Base-by-base conservation (phyloP, 2,888 invertebrate species). In the Acanthococcus lagerstroemiae region DNA sequence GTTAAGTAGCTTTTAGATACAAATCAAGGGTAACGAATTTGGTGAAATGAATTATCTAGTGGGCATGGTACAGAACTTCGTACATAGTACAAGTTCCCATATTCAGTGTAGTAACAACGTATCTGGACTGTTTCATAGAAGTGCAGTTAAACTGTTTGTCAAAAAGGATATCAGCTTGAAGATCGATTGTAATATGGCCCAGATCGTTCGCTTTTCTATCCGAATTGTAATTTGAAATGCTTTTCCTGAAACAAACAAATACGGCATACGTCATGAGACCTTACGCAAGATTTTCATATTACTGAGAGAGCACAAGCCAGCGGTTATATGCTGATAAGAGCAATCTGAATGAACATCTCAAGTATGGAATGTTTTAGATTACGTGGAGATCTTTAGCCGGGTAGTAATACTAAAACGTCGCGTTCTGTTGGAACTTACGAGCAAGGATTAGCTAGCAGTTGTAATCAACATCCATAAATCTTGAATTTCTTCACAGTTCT, bases 161-260 rank as follows among this genome's bases (percentile, higher is more conserved):
- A 68, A 74, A 79, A 80, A 80, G 80, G 79, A 81, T 80, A 83
- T 94, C 92, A 72, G 94, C 90, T 77, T 93, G 87, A 70, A 97
- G 80, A 81, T 97, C 92, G 76, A 97, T 95, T 52, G 92, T 93
- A 61, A 99, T 79, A 75, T 90, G 93, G 66, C 96, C 99, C 68
- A 97, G 82, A 80, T 99, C 97, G 78, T 94, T 94, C 74, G 88
- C 89, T 76, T 95, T 94, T 72, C 94, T 82, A 1, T 90, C 89
- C 12, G 93, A 91, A 74, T 92, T 91, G 77, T 94, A 97, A 77
- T 97, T 95, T 70, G 95, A 91, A 66, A 96, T 90, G 80, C 94
- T 93, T 79, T 96, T 95, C 68, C 94, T 95, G 81, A 45, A 82
- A 84, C 71, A 70, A 72, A n/a, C n/a, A n/a, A n/a, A n/a, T n/a